These are phyloP conservation scores for Egretta garzetta DNA, from an alignment of 2,113 vertebrate species.

Conservation along the genomic window DNA sequence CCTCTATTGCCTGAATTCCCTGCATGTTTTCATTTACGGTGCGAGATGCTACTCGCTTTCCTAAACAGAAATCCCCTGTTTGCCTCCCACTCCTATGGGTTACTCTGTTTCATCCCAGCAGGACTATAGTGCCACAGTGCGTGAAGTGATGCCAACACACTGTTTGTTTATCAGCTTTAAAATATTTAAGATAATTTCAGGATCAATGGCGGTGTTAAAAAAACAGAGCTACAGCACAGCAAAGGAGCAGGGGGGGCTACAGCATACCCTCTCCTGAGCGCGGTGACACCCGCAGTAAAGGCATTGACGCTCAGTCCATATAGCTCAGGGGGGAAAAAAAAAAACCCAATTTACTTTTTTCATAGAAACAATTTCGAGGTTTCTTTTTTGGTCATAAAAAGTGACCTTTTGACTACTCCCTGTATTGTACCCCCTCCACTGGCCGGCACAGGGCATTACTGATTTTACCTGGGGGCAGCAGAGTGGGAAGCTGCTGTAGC, in stretches of 20 bases:
- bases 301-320: fast-evolving
- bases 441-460: neutral
- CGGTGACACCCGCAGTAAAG: neutral
- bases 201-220: neutral
- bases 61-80: neutral
- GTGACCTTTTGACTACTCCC: neutral
- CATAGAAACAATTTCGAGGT: neutral
- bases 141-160: fast-evolving
- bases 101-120: neutral
- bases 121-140: neutral
- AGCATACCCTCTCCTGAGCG: fast-evolving
- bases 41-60: fast-evolving
- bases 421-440: too few relatives aligned
- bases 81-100: neutral
- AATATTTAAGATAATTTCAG: neutral
- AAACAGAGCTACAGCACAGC: neutral
- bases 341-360: neutral
- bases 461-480: neutral
- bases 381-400: neutral
- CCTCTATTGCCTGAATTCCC: neutral
- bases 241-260: neutral
- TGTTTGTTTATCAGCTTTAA: neutral
- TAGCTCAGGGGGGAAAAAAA: too few relatives aligned
- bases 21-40: fast-evolving
- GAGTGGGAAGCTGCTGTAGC: neutral